These are phyloP conservation scores for Typhlomys cinereus DNA, from an alignment of 2,113 vertebrate species.

Conservation along the genomic window DNA sequence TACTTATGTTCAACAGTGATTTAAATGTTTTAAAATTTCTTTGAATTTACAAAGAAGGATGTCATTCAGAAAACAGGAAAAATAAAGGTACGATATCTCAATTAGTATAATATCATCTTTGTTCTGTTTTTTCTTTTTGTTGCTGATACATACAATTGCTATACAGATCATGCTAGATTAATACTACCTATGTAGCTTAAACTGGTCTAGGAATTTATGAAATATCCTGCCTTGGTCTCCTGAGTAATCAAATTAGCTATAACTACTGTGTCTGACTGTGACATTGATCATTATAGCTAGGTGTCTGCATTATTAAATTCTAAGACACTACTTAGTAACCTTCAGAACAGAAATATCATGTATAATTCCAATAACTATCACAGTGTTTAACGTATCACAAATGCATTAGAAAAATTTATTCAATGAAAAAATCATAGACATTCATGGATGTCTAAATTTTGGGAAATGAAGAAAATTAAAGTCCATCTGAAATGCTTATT, in stretches of 20 bases:
- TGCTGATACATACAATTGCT: background rate
- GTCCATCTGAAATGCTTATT: background rate
- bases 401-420: background rate
- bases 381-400: background rate
- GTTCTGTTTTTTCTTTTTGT: background rate
- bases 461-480: background rate
- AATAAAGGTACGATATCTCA: background rate
- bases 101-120: background rate
- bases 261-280: background rate
- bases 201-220: background rate
- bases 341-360: background rate
- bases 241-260: background rate
- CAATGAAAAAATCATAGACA: background rate
- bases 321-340: background rate
- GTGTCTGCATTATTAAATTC: background rate
- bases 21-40: slow-evolving; percentile 38
- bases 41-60: background rate
- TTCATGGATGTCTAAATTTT: background rate
- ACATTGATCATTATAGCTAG: background rate
- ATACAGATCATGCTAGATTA: background rate
- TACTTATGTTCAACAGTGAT: background rate
- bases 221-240: background rate
- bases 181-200: background rate
- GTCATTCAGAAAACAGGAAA: background rate
- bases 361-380: background rate